Conservation (phyloP, 2,113 vertebrate species). For the Podocnemis expansa region DNA sequence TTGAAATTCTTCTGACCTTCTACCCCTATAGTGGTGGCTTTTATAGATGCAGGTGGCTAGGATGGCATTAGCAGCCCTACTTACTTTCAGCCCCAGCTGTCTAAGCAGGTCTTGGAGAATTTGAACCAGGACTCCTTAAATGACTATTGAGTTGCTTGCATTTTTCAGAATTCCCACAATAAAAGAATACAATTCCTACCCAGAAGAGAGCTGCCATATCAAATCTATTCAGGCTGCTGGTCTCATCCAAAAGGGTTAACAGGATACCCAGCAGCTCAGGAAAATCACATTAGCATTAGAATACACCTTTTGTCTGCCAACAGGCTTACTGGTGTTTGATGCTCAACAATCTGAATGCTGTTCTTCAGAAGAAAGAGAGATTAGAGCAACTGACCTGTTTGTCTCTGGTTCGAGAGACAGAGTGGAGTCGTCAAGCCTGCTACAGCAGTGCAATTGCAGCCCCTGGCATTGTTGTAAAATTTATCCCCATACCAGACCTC, state of each 20-base stretch:
- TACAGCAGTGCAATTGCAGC: constrained; percentile 2
- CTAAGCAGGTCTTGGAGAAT: neutral
- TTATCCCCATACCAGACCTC: neutral
- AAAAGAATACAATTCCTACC: neutral
- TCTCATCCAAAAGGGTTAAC: neutral
- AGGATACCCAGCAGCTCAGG: neutral
- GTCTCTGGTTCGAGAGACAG: constrained; percentile 6
- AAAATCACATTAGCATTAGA: neutral
- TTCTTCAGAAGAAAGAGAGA: neutral
- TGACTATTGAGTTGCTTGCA: neutral
- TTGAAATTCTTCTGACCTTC: neutral
- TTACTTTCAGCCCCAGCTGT: fast-evolving
- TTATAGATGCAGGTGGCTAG: neutral
- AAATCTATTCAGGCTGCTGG: neutral
- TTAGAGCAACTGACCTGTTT: constrained; percentile 53
- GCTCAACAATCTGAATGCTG: constrained; percentile 9
- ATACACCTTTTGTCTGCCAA: neutral
- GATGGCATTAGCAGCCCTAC: neutral
- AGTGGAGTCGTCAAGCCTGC: neutral
- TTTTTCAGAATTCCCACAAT: neutral
- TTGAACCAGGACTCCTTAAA: neutral
- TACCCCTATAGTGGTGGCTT: neutral
- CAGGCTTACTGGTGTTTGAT: constrained; percentile 5
- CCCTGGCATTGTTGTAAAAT: neutral
- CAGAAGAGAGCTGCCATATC: neutral